phyloP scores from a whole-genome alignment of 2,888 invertebrate genomes.

The Monoplex corrugatus region DNA sequence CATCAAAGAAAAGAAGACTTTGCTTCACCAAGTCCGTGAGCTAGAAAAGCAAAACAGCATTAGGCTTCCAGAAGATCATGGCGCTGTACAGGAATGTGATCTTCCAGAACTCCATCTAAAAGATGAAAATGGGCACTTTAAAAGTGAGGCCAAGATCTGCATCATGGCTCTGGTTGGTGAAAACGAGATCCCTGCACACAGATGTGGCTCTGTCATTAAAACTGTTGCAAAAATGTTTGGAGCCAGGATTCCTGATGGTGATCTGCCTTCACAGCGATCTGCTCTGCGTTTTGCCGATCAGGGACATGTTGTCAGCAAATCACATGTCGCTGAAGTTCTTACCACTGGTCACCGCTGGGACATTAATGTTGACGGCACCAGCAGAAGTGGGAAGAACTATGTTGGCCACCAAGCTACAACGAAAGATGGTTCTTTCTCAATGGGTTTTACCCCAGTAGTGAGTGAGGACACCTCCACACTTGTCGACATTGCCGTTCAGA shows the following conservation, averaged over 20 bases:
- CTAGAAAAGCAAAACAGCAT: too few relatives aligned
- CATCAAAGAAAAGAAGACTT: too few relatives aligned
- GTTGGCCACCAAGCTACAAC: conserved; percentile 4
- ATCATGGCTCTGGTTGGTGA: conserved; percentile 23
- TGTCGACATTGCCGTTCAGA: background rate
- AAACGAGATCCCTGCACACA: conserved; percentile 16
- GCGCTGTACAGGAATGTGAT: too few relatives aligned
- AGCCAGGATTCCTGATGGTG: conserved; percentile 5
- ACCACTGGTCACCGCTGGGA: background rate
- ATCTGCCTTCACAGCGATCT: conserved; percentile 14
- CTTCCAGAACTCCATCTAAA: background rate
- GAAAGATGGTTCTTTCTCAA: background rate
- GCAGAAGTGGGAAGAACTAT: conserved; percentile 21
- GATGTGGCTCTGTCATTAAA: conserved; percentile 31
- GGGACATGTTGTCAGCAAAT: conserved; percentile 32
- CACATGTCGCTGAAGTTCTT: conserved; percentile 28
- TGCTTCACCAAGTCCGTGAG: too few relatives aligned
- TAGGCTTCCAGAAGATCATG: too few relatives aligned
- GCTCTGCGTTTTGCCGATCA: conserved; percentile 39
- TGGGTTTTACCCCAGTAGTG: conserved; percentile 7
- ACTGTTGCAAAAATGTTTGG: conserved; percentile 17
- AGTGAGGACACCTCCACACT: conserved; percentile 13
- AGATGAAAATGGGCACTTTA: conserved; percentile 16
- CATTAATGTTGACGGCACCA: conserved; percentile 30
- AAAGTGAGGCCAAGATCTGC: conserved; percentile 1